These are phyloP conservation scores for Mellilla xanthometata DNA, from an alignment of 2,888 invertebrate genomes.

Conservation along the genomic window DNA sequence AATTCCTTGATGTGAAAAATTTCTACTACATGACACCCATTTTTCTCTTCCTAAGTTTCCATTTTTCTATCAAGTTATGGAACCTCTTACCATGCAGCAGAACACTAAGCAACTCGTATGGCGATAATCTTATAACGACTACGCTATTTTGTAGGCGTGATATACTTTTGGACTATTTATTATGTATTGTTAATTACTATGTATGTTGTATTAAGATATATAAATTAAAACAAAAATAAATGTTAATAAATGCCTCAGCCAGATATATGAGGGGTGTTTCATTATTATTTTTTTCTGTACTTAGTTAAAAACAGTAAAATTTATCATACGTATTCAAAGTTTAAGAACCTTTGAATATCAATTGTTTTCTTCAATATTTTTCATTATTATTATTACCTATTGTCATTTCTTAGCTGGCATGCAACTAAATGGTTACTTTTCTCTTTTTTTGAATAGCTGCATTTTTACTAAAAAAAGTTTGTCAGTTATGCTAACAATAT, in stretches of 20 bases:
- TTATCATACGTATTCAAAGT: too few species aligned
- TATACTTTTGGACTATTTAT: conserved; percentile 84
- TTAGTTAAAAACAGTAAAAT: too few species aligned
- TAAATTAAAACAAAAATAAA: conserved; percentile 78
- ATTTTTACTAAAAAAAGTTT: too few species aligned
- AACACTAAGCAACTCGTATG: conserved; percentile 74
- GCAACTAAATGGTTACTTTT: too few species aligned
- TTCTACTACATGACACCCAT: too few species aligned
- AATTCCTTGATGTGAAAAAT: too few species aligned
- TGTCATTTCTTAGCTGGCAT: too few species aligned
- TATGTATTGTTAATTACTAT: conserved; percentile 83
- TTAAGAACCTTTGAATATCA: too few species aligned
- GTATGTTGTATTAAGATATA: conserved; percentile 83
- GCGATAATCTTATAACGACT: conserved; percentile 82
- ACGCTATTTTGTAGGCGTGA: conserved; percentile 83
- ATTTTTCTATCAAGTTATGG: conserved; percentile 64
- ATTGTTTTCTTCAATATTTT: too few species aligned
- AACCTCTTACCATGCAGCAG: conserved; percentile 63
- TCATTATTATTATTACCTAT: too few species aligned
- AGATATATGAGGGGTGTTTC: conserved; percentile 62
- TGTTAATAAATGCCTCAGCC: conserved; percentile 84
- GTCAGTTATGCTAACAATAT: too few species aligned
- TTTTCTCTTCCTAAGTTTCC: conserved; percentile 57
- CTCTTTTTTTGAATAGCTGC: too few species aligned
- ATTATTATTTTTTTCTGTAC: conserved; percentile 32